Base-by-base conservation (phyloP, 2,888 invertebrate genomes). In the Punctoribates punctum region DNA sequence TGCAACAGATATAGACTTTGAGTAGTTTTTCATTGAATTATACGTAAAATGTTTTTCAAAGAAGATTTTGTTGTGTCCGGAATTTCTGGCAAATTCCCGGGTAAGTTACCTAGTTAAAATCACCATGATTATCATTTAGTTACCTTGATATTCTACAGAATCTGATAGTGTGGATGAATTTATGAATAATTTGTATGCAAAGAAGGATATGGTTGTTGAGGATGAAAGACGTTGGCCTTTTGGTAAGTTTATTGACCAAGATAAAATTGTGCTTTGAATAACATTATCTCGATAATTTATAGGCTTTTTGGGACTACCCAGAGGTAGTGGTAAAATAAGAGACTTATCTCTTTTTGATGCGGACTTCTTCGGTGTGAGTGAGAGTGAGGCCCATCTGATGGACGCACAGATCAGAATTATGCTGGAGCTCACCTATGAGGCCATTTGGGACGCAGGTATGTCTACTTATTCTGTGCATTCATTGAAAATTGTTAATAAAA, bases 131-230 rank as follows among this genome's bases (percentile, higher is more conserved):
- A 17, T 25, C 9, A 11, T 57, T 13, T 13, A 11, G 23, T 1
- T 57, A 11, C 25, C 8, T 57, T 11, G 0, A 54, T 20, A 2
- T 1, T 23, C 9, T n/a, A 25, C 13, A 57, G 57, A 57, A 25
- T 93, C 93, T 79, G 88, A 90, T 81, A 91, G 87, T 84, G 90
- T 97, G 82, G 92, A 93, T 81, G 96, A 98, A 86, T 97, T 98
- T 85, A 91, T 91, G 82, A 88, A 91, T 82, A 90, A 96, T 84
- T 88, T 98, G 75, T 91, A 94, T 84, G 91, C 90, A 78, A 94
- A 94, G 75, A 88, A 93, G 62, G 97, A 98, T 84, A 89, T 97
- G 86, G 90, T 97, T 78, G 96, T 94, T 46, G 94, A 92, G 80
- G 94, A 95, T 83, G 91, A 90, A 80, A 87, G 94, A 80, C 87